Percentiles rank a stretch among this genome's conserved stretches.
These are phyloP conservation scores for Corvus moneduloides DNA, from an alignment of 2,113 vertebrate species.

Conservation along the genomic window DNA sequence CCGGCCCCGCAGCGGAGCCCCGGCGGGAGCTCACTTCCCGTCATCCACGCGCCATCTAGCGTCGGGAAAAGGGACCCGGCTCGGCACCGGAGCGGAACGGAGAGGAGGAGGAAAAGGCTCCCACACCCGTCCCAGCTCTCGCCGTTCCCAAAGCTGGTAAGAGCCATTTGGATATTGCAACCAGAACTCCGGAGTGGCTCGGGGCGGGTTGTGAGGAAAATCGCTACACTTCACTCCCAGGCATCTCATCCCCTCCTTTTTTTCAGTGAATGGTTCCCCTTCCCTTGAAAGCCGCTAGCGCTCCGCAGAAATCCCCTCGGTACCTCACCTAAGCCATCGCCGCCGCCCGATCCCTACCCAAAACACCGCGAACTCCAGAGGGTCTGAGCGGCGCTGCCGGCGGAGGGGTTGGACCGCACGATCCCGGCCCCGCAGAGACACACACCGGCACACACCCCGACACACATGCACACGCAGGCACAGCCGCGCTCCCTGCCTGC, in stretches of 20 bases:
- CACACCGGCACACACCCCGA: not conserved
- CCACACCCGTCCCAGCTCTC: slow-evolving; percentile 4
- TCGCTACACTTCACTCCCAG: not conserved
- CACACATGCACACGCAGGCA: not conserved
- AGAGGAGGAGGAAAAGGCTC: slow-evolving; percentile 2
- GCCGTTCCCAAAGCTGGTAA: slow-evolving; percentile 6
- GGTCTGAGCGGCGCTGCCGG: not conserved
- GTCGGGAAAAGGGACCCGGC: not conserved
- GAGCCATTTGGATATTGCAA: slow-evolving; percentile 18
- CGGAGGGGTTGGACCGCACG: not conserved
- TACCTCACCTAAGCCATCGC: not conserved
- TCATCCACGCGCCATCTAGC: slow-evolving; percentile 72
- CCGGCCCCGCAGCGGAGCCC: not conserved
- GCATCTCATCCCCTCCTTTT: not conserved
- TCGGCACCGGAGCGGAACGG: slow-evolving; percentile 9
- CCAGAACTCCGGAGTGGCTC: not conserved
- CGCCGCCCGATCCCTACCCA: not conserved
- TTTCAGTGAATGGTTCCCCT: not conserved
- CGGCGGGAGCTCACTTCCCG: slow-evolving; percentile 34
- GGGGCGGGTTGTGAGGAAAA: not conserved
- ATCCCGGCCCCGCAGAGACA: slow-evolving; percentile 6
- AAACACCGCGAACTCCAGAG: not conserved
- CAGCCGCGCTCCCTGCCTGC: not conserved
- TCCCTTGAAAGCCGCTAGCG: not conserved
- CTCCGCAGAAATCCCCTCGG: not conserved